Evolutionary conservation across 2,888 invertebrate genomes (phyloP), one percentile per base, ranked within the genome.

Genomic region (Calliphora vomitoria): DNA sequence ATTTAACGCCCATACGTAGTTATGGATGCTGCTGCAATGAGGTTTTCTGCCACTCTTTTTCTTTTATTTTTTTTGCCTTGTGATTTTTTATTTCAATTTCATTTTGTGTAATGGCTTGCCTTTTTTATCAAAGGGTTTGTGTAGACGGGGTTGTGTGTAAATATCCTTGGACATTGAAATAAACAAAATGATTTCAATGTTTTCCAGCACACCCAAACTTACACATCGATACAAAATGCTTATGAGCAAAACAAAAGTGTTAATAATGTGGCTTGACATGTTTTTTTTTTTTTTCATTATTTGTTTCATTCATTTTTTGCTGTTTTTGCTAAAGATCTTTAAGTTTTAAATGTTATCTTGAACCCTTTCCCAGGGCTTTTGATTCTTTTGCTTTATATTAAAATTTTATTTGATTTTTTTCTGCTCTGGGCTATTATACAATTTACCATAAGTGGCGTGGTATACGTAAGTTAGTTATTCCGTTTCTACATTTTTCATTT

Each of bases 211-310:
- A 3, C 55, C 20, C 18, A 18, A 4, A 20, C 8, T 20, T 20
- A 6, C 20, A 11, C 68, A 15, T 47, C 47, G 10, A 62, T 58
- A 75, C 62, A 35, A 76, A 83, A 71, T 71, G 64, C 72, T 83
- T 78, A 72, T 78, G 71, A 58, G 6, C 55, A 47, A 69, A 58
- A 44, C 58, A 60, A 41, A 66, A 66, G 20, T 41, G 41, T 38
- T 62, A 62, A 62, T 62, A 62, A 62, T 76, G 82, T 82, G 82
- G 66, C 35, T 69, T 58, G 47, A 69, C 68, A 79, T 66, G 78
- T 3, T 55, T 55, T 78, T 64, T 66, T 11, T 50, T 53, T n/a
- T n/a, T n/a, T n/a, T n/a, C n/a, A n/a, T n/a, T 71, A 6, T 31
- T 68, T 68, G 13, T 4, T 50, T 47, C 50, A n/a, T 11, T 71